Base-by-base conservation (phyloP, 2,113 vertebrate genomes). In the Aldabrachelys gigantea region DNA sequence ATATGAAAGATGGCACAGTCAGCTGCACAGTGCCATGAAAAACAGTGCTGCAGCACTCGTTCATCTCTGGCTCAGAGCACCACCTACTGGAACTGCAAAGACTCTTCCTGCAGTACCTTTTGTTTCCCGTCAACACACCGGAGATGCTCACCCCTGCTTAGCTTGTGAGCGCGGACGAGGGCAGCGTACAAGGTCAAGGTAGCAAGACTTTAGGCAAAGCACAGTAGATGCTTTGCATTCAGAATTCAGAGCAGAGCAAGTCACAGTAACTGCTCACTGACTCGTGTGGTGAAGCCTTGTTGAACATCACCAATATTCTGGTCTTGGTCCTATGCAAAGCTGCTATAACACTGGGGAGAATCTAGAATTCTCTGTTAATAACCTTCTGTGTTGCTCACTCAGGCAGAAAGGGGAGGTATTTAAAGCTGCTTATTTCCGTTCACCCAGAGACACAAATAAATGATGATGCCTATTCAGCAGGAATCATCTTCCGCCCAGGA, bases 401-500 rank as follows among this genome's bases (percentile, higher is more conserved):
- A 16, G 85, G 47, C 65, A 22, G 81, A 50, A 27, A 41, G 62
- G 50, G 25, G 31, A 11, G 49, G 21, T 2, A 16, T 4, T 78
- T 14, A 21, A 38, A 14, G 50, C 1, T 11, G 72, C 11, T 5
- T 41, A 29, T 75, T 35, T 41, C 38, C 75, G 69, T 35, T 38
- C 38, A 35, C 31, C 49, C 44, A 7, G 4, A 35, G 50, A 69
- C 1, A 1, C 0, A 0, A 44, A 76, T 76, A 76, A 85, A 62
- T 31, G 79, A 2, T 29, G 84, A 5, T 11, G 3, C 41, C 83
- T 27, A 3, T 11, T 31, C 49, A 12, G 6, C 38, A 0, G 17
- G 54, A 81, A 81, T 80, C 24, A 50, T 10, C 69, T 69, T 80
- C 41, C 47, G 1, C 10, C 52, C 81, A 25, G 62, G 31, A 69